Evolutionary conservation across 2,888 invertebrate genomes (phyloP).

Genomic region (Phragmatobia fuliginosa): DNA sequence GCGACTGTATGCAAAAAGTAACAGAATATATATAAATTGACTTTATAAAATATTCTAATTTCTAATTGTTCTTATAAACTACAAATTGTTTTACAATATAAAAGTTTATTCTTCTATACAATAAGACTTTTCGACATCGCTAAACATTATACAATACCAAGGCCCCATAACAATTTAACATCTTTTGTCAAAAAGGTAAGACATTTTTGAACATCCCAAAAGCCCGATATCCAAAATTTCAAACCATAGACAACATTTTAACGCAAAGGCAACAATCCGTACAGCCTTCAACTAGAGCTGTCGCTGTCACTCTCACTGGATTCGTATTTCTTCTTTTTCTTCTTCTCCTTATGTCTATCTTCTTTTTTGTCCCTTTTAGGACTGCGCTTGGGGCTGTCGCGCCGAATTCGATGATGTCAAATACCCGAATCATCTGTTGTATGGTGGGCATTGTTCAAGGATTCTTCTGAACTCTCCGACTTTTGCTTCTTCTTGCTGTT

Average conservation of each 20-base stretch:
- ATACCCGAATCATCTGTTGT: slow-evolving; percentile 83
- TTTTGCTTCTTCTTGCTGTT: slow-evolving; percentile 76
- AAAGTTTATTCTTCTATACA: background rate
- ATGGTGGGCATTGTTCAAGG: slow-evolving; percentile 78
- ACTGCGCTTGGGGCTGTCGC: slow-evolving; percentile 72
- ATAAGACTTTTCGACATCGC: background rate
- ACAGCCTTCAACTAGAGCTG: slow-evolving; percentile 74
- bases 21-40: background rate
- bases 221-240: slow-evolving; percentile 26
- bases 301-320: slow-evolving; percentile 70
- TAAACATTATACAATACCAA: background rate
- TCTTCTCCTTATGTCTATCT: slow-evolving; percentile 58
- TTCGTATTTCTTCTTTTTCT: slow-evolving; percentile 64
- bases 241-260: slow-evolving; percentile 44
- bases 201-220: slow-evolving; percentile 19
- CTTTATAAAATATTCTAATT: slow-evolving; percentile 1
- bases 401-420: slow-evolving; percentile 82
- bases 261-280: slow-evolving; percentile 34
- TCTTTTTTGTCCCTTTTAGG: slow-evolving; percentile 61
- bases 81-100: slow-evolving; percentile 12
- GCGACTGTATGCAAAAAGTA: too few relatives aligned
- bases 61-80: background rate
- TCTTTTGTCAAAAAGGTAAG: slow-evolving; percentile 4
- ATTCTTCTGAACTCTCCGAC: slow-evolving; percentile 78
- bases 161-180: background rate